These are phyloP conservation scores for Hypanus sabinus DNA, from an alignment of 2,113 vertebrate genomes.

Conservation along the genomic window DNA sequence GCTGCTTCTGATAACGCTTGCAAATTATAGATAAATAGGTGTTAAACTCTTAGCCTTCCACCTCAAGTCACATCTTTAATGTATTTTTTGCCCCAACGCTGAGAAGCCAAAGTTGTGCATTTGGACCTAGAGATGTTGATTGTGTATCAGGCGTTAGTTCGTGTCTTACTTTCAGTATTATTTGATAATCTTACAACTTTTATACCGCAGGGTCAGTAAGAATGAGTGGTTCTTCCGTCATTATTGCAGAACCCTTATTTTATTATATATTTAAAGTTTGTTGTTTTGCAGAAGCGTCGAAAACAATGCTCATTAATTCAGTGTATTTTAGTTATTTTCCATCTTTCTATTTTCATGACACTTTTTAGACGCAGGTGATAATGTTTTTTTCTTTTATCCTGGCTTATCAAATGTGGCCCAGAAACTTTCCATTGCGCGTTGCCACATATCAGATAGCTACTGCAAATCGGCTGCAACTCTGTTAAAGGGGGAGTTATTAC, in stretches of 20 bases:
- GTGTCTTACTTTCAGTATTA: background rate
- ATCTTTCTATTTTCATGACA: background rate
- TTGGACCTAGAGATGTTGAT: background rate
- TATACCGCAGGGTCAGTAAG: background rate
- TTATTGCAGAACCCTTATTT: background rate
- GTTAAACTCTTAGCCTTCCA: too few species aligned
- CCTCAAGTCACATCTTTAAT: background rate
- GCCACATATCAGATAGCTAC: background rate
- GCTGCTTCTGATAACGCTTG: background rate
- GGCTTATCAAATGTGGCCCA: background rate
- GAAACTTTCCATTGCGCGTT: background rate
- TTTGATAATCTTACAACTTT: background rate
- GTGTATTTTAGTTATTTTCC: background rate
- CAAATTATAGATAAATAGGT: background rate
- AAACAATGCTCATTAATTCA: background rate
- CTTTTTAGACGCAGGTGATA: background rate
- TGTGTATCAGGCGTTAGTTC: background rate
- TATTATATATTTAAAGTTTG: background rate
- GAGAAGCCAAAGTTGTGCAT: background rate
- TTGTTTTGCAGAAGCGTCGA: background rate
- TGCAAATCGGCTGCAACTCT: background rate
- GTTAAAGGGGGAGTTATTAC: background rate
- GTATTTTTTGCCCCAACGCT: too few species aligned
- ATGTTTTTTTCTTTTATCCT: background rate
- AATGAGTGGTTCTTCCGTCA: background rate